These are phyloP conservation scores for Mormyrus lacerda DNA, from an alignment of 2,113 vertebrate genomes.

Conservation along the genomic window DNA sequence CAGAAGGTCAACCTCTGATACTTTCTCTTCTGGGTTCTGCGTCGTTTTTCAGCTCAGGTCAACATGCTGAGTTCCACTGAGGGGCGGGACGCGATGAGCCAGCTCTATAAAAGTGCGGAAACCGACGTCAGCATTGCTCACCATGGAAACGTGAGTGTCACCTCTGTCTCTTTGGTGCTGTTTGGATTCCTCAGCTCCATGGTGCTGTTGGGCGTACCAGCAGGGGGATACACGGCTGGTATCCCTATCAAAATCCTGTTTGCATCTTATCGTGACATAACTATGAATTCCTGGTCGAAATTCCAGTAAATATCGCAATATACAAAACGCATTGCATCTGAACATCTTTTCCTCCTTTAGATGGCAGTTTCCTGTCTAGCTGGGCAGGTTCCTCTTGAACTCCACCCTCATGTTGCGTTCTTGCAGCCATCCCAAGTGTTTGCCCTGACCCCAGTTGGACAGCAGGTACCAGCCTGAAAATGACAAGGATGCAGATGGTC, in stretches of 20 bases:
- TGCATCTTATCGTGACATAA: background rate
- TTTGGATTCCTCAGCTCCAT: background rate
- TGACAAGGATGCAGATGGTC: conserved; percentile 4
- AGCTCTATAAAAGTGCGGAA: conserved; percentile 72
- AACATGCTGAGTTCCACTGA: conserved; percentile 55
- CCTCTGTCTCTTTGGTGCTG: background rate
- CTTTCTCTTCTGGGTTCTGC: background rate
- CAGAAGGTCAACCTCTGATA: background rate
- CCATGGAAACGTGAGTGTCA: conserved; percentile 66
- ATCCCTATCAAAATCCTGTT: background rate
- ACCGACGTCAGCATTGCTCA: conserved; percentile 65
- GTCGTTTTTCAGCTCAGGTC: conserved; percentile 50
- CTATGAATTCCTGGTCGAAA: background rate
- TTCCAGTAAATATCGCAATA: background rate
- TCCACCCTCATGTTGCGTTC: conserved; percentile 68
- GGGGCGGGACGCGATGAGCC: conserved; percentile 67
- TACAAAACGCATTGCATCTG: background rate
- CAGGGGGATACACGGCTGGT: background rate
- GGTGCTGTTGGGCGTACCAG: background rate
- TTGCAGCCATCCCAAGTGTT: conserved; percentile 75
- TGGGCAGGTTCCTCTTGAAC: conserved; percentile 62
- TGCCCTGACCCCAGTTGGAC: conserved; percentile 66
- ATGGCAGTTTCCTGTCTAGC: conserved; percentile 70
- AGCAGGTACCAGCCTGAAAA: conserved; percentile 67
- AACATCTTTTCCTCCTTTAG: conserved; percentile 47